Base-by-base conservation (phyloP, 2,797 vertebrate genomes). In the Poecilia gillii region DNA sequence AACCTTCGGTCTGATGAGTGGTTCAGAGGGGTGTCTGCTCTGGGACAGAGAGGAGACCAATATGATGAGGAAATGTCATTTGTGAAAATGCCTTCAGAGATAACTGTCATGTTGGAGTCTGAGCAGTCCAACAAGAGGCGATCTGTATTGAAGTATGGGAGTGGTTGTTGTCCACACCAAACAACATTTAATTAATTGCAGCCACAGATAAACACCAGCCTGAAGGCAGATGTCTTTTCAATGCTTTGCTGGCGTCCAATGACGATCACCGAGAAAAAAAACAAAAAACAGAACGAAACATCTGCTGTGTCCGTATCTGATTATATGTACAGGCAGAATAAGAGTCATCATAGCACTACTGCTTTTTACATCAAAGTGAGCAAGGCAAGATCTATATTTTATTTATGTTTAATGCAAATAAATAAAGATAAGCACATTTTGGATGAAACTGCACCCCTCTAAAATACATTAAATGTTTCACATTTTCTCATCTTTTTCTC, bases 211-310 rank as follows among this genome's bases (percentile, higher is more conserved):
- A 84, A 78, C 39, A 81, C 2, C 51, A 81, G 77, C 74, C 72
- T 80, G 36, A 74, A 85, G 47, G 33, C 83, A 73, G 55, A 82
- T 25, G 78, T 78, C 68, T 78, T 74, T 79, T 74, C 64, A 71
- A 28, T 79, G 74, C 72, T 88, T 80, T 71, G 74, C 36, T 84
- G 72, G 39, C 39, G 64, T 70, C 72, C 62, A 64, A 47, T 36
- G 70, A 80, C 39, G 76, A 72, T 81, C 80, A 81, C 55, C 47
- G 75, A 64, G 8, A 6, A 28, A 68, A 81, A 79, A 33, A 33
- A 33, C 2, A 85, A 62, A 62, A 2, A 16, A 31, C 23, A 25
- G 51, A 53, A 53, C 7, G 1, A 79, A 72, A 68, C 46, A 83
- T 79, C 71, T 80, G 80, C 49, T 78, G 2, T 75, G 39, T 59